Conservation (phyloP, 2,888 invertebrate species). For the Galerucella calmariensis region DNA sequence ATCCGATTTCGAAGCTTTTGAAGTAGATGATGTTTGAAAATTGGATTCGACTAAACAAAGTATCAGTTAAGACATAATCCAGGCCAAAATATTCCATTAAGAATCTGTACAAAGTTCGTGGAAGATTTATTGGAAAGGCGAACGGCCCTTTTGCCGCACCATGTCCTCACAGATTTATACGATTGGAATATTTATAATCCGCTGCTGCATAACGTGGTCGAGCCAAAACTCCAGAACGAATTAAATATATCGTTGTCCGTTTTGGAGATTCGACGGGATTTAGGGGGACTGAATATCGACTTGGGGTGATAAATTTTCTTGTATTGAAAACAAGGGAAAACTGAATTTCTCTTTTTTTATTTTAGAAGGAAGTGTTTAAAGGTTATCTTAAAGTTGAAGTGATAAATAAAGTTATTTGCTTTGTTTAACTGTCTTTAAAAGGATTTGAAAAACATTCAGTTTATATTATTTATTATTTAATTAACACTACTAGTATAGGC, state of each 20-base stretch:
- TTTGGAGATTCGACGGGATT: slow-evolving; percentile 38
- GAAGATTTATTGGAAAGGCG: slow-evolving; percentile 45
- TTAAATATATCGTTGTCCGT: slow-evolving; percentile 58
- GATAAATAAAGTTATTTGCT: not conserved
- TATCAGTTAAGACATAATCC: slow-evolving; percentile 53
- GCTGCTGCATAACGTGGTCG: slow-evolving; percentile 50
- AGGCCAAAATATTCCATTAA: slow-evolving; percentile 47
- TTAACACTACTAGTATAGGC: too few relatives aligned
- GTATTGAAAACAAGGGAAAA: slow-evolving; percentile 41
- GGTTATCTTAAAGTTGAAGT: not conserved
- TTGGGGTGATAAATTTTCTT: slow-evolving; percentile 36
- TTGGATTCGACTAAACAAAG: slow-evolving; percentile 61
- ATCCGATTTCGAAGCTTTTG: slow-evolving; percentile 17
- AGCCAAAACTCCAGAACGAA: slow-evolving; percentile 55
- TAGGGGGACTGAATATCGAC: slow-evolving; percentile 23
- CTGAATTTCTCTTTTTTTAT: slow-evolving; percentile 22
- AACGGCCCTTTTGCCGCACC: slow-evolving; percentile 47
- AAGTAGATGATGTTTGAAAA: slow-evolving; percentile 52
- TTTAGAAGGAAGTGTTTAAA: not conserved
- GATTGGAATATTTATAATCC: slow-evolving; percentile 62
- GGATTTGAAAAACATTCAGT: too few relatives aligned
- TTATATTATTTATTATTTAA: too few relatives aligned
- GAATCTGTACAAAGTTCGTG: slow-evolving; percentile 43
- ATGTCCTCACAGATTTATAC: slow-evolving; percentile 58
- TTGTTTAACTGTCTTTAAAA: too few relatives aligned